phyloP scores from a whole-genome alignment of 1,140 invertebrate genomes.

The Plectrocnemia conspersa region DNA sequence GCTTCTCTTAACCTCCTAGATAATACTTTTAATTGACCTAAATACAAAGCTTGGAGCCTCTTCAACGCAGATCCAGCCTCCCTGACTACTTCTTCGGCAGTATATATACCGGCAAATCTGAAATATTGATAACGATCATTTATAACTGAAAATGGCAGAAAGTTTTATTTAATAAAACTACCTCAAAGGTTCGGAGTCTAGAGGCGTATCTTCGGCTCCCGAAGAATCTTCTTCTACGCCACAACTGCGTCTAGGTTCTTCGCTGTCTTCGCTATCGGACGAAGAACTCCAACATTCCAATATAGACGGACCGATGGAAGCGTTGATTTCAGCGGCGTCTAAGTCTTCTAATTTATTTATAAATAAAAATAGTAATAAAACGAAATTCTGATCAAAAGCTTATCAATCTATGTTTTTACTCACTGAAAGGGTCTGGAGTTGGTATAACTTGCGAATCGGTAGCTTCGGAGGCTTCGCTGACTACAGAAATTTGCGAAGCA shows the following conservation, averaged over 20 bases:
- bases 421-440: constrained; percentile 46
- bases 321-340: constrained; percentile 43
- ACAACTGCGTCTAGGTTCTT: constrained; percentile 7
- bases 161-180: constrained; percentile 25
- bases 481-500: constrained; percentile 47
- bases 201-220: constrained; percentile 42
- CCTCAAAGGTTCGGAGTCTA: constrained; percentile 42
- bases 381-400: constrained; percentile 2
- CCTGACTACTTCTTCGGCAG: constrained; percentile 77
- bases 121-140: constrained; percentile 13
- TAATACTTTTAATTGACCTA: constrained; percentile 74
- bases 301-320: constrained; percentile 25
- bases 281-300: constrained; percentile 29
- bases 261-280: constrained; percentile 23
- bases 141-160: background rate
- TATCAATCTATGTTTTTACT: constrained; percentile 27
- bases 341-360: constrained; percentile 49
- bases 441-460: constrained; percentile 36
- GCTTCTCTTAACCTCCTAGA: constrained; percentile 68
- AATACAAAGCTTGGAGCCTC: constrained; percentile 75
- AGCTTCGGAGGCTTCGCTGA: constrained; percentile 43
- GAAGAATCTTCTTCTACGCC: constrained; percentile 34
- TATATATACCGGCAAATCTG: constrained; percentile 82
- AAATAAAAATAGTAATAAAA: background rate
- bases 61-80: constrained; percentile 73